Evolutionary conservation across 2,888 invertebrate species (phyloP), one percentile per base, ranked within the genome.

Genomic region (Drosophila dives): DNA sequence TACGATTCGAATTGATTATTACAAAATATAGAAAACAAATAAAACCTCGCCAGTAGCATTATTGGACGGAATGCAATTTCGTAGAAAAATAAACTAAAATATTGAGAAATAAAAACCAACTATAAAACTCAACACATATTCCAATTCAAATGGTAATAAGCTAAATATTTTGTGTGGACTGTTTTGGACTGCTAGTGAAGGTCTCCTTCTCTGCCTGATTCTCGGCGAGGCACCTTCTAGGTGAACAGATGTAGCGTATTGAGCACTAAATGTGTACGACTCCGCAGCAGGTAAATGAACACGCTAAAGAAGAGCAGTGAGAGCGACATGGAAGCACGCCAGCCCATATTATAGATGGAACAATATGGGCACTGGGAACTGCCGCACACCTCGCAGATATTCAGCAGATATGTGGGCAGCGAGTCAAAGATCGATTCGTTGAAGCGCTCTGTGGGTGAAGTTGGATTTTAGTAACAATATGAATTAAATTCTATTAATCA

Each of bases 351-450:
- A 93, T 97, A 97, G 81, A 97, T 96, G 59, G 96, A 95, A 93
- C 98, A 98, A 93, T 98, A 98, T 0, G 98, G 98, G 92, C 98
- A 98, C 92, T 98, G 98, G 51, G 98, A 98, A 61, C 98, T 98
- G 69, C 98, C 98, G 92, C 98, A 98, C 10, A 98, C 98, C 92
- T 98, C 98, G 93, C 98, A 98, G 81, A 98, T 98, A 92, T 98
- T 98, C 70, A 98, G 94, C 33, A 97, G 94, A 93, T 97, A 98
- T 0, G 97, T 96, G 23, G 97, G 96, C 55, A 97, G 94, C 3
- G 97, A 95, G 94, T 98, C 97, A 92, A 97, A 97, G 93, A 98
- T 97, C 0, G 97, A 96, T 94, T 98, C 98, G 93, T 98, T 98
- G 93, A 96, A 98, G 33, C 98, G 96, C 93, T 98, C 98, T 97